A percentile compares a stretch with the other conserved stretches of the same genome.
Evolutionary conservation across 2,888 invertebrate genomes (phyloP).

Genomic region (Syrista parreyssii): DNA sequence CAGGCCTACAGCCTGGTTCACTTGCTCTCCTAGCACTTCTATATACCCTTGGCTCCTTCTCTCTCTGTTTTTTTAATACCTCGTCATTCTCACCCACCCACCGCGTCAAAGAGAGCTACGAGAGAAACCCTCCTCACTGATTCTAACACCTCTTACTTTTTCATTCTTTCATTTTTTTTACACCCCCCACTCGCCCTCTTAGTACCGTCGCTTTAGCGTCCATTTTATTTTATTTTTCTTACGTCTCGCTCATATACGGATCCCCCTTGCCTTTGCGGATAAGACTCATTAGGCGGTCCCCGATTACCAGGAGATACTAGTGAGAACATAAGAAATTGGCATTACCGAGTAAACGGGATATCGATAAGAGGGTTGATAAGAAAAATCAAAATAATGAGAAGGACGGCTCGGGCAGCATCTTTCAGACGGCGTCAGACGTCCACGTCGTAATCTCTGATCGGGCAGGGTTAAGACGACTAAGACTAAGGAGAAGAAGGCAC

Average conservation of each 20-base stretch:
- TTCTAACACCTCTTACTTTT: neutral
- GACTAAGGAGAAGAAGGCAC: constrained; percentile 35
- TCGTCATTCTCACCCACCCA: neutral
- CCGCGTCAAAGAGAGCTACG: neutral
- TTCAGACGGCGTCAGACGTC: constrained; percentile 39
- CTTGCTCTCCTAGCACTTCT: constrained; percentile 5
- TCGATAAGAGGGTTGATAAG: neutral
- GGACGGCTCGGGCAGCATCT: constrained; percentile 16
- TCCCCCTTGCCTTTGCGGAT: neutral
- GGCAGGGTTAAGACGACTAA: constrained; percentile 28
- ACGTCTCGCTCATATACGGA: neutral
- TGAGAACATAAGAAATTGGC: neutral
- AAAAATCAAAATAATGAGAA: neutral
- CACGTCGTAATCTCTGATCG: constrained; percentile 48
- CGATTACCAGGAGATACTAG: neutral
- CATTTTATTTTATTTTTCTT: neutral
- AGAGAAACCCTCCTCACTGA: neutral
- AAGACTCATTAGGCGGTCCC: neutral
- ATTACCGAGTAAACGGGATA: neutral
- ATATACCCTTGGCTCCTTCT: neutral
- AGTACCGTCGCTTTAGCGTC: neutral
- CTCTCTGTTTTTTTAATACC: neutral
- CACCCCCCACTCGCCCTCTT: neutral
- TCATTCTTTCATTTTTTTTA: neutral
- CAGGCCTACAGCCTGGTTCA: constrained; percentile 25